phyloP scores from a whole-genome alignment of 2,888 invertebrate genomes.

The Brachynemurus nebulosus region DNA sequence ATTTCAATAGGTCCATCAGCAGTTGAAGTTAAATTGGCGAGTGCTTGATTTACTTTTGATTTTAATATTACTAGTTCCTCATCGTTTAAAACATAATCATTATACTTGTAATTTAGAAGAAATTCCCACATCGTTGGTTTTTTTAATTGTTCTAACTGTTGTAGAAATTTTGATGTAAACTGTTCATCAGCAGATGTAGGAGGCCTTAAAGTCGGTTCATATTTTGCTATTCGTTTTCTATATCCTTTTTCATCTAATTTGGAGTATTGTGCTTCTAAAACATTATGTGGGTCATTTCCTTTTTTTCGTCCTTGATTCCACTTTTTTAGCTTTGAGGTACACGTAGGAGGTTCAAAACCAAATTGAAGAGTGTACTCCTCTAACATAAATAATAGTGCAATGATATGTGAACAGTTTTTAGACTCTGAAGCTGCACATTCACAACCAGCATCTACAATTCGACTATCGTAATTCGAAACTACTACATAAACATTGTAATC shows the following conservation, averaged over 20 bases:
- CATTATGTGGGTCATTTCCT: slow-evolving; percentile 10
- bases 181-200: background rate
- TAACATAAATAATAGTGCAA: slow-evolving; percentile 10
- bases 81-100: slow-evolving; percentile 10
- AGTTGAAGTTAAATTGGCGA: slow-evolving; percentile 1
- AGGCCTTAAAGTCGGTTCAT: too few species aligned
- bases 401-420: slow-evolving; percentile 10
- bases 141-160: background rate
- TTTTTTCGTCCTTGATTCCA: slow-evolving; percentile 12
- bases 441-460: slow-evolving; percentile 10
- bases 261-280: slow-evolving; percentile 6
- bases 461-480: slow-evolving; percentile 5
- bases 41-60: background rate
- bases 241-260: too few species aligned
- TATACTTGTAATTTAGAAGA: slow-evolving; percentile 2
- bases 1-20: slow-evolving; percentile 6
- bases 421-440: slow-evolving; percentile 12
- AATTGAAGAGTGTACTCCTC: slow-evolving; percentile 10
- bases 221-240: background rate
- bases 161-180: background rate
- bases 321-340: slow-evolving; percentile 11
- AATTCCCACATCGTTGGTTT: too few species aligned
- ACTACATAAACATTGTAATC: background rate
- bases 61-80: slow-evolving; percentile 4
- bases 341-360: slow-evolving; percentile 12